phyloP scores from a whole-genome alignment of 2,888 invertebrate species.

The Stenodera caucasica region DNA sequence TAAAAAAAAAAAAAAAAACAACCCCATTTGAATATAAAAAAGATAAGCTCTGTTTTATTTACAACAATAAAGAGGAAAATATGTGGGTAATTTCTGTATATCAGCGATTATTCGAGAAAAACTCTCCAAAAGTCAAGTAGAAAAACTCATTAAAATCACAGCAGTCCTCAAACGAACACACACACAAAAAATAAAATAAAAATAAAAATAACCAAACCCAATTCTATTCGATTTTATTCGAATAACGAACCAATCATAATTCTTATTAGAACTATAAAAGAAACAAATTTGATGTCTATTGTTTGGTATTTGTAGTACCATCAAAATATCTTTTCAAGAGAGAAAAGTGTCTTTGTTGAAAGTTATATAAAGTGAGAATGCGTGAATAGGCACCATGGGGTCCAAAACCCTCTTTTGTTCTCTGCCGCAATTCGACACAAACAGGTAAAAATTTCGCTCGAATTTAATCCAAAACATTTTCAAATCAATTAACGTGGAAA shows the following conservation, averaged over 20 bases:
- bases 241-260: conserved; percentile 27
- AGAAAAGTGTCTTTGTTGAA: conserved; percentile 26
- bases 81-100: conserved; percentile 28
- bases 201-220: too few relatives aligned
- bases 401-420: not conserved
- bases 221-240: conserved; percentile 33
- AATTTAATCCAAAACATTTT: too few relatives aligned
- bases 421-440: too few relatives aligned
- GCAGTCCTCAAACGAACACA: too few relatives aligned
- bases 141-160: conserved; percentile 33
- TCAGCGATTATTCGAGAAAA: too few relatives aligned
- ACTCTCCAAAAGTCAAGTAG: conserved; percentile 13
- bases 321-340: conserved; percentile 16
- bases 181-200: too few relatives aligned
- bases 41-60: conserved; percentile 28
- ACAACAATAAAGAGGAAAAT: conserved; percentile 18
- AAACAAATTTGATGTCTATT: conserved; percentile 24
- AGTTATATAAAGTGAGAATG: conserved; percentile 10
- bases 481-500: too few relatives aligned
- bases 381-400: conserved; percentile 10
- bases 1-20: too few relatives aligned
- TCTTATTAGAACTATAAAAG: conserved; percentile 30
- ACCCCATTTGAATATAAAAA: conserved; percentile 29
- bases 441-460: too few relatives aligned
- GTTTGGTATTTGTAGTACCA: conserved; percentile 29